phyloP scores from a whole-genome alignment of 1,140 invertebrate genomes.

The Drosophila grimshawi region DNA sequence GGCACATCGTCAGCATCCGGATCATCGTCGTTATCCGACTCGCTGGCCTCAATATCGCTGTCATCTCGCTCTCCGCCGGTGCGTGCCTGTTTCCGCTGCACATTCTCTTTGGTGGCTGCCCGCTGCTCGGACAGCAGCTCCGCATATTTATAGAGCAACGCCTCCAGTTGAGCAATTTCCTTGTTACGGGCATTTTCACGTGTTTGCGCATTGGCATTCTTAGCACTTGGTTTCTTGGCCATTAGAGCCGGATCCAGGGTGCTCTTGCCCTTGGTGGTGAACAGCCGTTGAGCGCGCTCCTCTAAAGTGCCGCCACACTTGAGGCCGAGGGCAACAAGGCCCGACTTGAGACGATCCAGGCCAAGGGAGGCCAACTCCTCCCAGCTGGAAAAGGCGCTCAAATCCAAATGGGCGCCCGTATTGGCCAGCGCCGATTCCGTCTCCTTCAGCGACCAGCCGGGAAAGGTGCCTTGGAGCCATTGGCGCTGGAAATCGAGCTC shows the following conservation, averaged over 20 bases:
- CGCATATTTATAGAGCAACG: conserved; percentile 94
- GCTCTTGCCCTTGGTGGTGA: conserved; percentile 97
- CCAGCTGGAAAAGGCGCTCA: conserved; percentile 98
- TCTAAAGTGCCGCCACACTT: conserved; percentile 99
- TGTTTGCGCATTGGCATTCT: conserved; percentile 87
- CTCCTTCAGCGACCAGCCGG: conserved; percentile 97
- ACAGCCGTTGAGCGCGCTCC: conserved; percentile 97
- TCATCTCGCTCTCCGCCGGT: conserved; percentile 97
- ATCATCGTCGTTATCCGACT: conserved; percentile 94
- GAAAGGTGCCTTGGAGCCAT: conserved; percentile 95
- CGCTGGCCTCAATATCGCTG: conserved; percentile 95
- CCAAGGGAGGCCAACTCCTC: conserved; percentile 98
- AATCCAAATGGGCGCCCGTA: conserved; percentile 97
- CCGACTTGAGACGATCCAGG: conserved; percentile 98
- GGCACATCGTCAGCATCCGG: conserved; percentile 96
- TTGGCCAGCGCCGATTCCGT: conserved; percentile 96
- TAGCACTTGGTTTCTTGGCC: conserved; percentile 91
- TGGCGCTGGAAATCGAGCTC: conserved; percentile 93
- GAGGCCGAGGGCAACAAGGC: conserved; percentile 97
- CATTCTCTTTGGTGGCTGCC: conserved; percentile 97
- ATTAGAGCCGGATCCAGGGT: conserved; percentile 95
- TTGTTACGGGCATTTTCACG: conserved; percentile 91
- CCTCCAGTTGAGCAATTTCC: conserved; percentile 94
- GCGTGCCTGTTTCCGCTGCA: conserved; percentile 98
- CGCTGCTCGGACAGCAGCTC: conserved; percentile 94